Evolutionary conservation across 2,113 vertebrate species (phyloP).

Genomic region (Ciconia stormi): DNA sequence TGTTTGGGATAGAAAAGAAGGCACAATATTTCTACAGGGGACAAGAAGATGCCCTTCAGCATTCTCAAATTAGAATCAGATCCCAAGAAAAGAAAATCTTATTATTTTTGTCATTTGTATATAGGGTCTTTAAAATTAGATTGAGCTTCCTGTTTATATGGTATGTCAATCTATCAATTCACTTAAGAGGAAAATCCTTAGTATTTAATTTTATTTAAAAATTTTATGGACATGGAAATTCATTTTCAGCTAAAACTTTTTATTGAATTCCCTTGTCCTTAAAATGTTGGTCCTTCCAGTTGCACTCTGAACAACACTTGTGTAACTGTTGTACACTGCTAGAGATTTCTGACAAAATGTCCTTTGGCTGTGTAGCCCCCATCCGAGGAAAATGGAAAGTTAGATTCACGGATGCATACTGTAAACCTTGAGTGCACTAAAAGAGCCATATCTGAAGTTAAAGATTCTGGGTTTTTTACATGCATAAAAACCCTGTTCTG

Average conservation of each 20-base stretch:
- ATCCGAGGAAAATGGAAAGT: background rate
- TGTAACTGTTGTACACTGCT: background rate
- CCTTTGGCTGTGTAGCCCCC: background rate
- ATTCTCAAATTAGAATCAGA: background rate
- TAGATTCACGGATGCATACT: background rate
- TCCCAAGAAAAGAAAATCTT: background rate
- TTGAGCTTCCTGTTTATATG: background rate
- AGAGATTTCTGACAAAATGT: background rate
- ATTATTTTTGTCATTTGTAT: background rate
- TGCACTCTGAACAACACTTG: background rate
- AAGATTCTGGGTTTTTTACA: background rate
- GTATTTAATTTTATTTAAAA: background rate
- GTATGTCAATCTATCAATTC: background rate
- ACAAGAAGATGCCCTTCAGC: background rate
- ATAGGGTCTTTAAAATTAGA: background rate
- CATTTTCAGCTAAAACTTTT: background rate
- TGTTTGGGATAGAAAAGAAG: background rate
- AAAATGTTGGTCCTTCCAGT: background rate
- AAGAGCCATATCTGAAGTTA: background rate
- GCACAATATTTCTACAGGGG: background rate
- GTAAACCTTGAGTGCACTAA: background rate
- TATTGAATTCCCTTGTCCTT: background rate
- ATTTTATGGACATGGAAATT: background rate
- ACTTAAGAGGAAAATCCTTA: background rate
- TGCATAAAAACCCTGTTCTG: background rate